Percentiles rank a stretch among this genome's conserved stretches.
These are phyloP conservation scores for Scaptomyza reducta DNA, from an alignment of 2,888 invertebrate species.

Conservation along the genomic window DNA sequence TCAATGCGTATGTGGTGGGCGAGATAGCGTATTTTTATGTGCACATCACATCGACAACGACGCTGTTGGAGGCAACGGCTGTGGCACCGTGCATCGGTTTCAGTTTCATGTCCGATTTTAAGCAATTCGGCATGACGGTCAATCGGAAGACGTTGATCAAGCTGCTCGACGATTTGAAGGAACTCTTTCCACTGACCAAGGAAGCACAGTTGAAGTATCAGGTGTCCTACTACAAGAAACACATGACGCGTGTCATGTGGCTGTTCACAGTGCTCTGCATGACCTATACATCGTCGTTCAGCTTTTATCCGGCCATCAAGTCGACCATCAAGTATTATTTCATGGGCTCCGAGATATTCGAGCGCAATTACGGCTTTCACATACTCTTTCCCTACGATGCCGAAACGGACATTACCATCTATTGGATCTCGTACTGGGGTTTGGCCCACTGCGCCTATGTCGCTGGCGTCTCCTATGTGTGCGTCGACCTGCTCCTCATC, in stretches of 20 bases:
- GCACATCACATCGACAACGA: slow-evolving; percentile 68
- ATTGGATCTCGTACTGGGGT: slow-evolving; percentile 65
- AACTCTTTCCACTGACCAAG: slow-evolving; percentile 59
- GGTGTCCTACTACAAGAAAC: slow-evolving; percentile 48
- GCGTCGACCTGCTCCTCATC: slow-evolving; percentile 76
- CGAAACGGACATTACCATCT: slow-evolving; percentile 54
- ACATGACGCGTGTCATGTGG: slow-evolving; percentile 65
- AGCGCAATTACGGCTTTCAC: slow-evolving; percentile 65
- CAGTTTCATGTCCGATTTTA: slow-evolving; percentile 72
- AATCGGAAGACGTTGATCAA: slow-evolving; percentile 48
- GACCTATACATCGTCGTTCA: slow-evolving; percentile 74
- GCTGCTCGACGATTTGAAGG: slow-evolving; percentile 64
- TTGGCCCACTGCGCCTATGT: slow-evolving; percentile 71
- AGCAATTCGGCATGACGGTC: slow-evolving; percentile 67
- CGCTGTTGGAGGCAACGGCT: slow-evolving; percentile 77
- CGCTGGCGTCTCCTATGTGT: slow-evolving; percentile 74
- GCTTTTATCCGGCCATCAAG: slow-evolving; percentile 71
- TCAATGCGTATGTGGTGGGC: slow-evolving; percentile 68
- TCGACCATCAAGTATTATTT: slow-evolving; percentile 61
- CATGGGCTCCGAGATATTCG: slow-evolving; percentile 64
- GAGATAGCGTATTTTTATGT: slow-evolving; percentile 73
- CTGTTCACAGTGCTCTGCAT: slow-evolving; percentile 69
- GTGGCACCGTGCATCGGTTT: slow-evolving; percentile 77
- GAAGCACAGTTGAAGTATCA: slow-evolving; percentile 51
- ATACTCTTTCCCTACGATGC: slow-evolving; percentile 67